phyloP scores from a whole-genome alignment of 2,113 vertebrate species.

The Symphodus melops region DNA sequence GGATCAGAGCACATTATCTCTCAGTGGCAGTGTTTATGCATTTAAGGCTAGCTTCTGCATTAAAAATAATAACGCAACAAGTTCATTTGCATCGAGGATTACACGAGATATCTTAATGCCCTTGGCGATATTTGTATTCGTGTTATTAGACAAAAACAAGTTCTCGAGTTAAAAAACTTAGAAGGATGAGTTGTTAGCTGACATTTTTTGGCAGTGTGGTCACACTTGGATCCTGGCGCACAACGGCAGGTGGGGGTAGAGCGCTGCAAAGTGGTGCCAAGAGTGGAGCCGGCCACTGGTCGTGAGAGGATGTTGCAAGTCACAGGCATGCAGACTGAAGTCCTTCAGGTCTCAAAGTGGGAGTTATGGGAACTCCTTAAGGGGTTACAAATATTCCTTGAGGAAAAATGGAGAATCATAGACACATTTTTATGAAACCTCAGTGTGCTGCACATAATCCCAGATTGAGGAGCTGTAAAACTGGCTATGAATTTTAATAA shows the following conservation, averaged over 20 bases:
- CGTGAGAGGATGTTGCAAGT: conserved; percentile 26
- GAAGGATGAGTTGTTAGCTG: conserved; percentile 8
- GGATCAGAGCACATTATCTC: background rate
- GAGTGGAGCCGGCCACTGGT: conserved; percentile 38
- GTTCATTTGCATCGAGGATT: conserved; percentile 12
- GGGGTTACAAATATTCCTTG: background rate
- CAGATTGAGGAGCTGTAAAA: conserved; percentile 19
- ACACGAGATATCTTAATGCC: background rate
- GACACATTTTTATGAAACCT: background rate
- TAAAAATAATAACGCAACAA: conserved; percentile 1
- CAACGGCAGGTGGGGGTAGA: conserved; percentile 86
- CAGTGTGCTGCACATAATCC: conserved; percentile 1
- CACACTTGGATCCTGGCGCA: conserved; percentile 53
- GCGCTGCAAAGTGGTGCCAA: conserved; percentile 72
- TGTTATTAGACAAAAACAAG: background rate
- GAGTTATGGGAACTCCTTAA: no score
- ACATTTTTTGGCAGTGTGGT: conserved; percentile 29
- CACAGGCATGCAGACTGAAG: background rate
- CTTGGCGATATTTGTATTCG: background rate
- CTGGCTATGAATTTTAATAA: conserved; percentile 35
- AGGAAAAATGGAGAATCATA: background rate
- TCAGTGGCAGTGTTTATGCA: background rate
- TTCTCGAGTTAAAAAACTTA: background rate
- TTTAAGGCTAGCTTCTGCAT: background rate
- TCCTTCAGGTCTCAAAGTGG: background rate